Evolutionary conservation across 2,797 vertebrate genomes (phyloP), one percentile per base, ranked within the genome.

Genomic region (Schizopygopsis malacanthus): DNA sequence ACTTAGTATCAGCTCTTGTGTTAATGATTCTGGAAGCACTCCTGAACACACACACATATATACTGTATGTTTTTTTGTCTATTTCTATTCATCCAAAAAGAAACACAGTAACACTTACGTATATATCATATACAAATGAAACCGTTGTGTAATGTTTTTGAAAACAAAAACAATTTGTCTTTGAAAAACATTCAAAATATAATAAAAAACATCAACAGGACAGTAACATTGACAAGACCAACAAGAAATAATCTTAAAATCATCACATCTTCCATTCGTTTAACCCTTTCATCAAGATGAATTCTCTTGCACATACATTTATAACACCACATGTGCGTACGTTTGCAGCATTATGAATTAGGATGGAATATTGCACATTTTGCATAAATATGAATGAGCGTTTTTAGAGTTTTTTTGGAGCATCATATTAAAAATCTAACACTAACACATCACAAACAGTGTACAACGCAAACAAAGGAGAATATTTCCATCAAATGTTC

Each of bases 331-430:
- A 73, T 82, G 75, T 88, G 82, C 39, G 20, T 76, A 65, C 85
- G 85, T 91, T 92, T 90, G 91, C 94, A 93, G 90, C 92, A 92
- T 93, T 80, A 89, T 92, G 80, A 88, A 73, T 65, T 5, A 78
- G 77, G 47, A 67, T 89, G 86, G 88, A 92, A 92, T 92, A 92
- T 93, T 94, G 91, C 90, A 92, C 91, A 90, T 91, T 93, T 95
- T 95, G 94, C 93, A 95, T 95, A 93, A 90, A 50, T 10, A 28
- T 91, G 88, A 89, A 79, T 87, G 47, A 84, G 79, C 47, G 22
- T 41, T 88, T 52, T 88, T 45, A 45, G 43, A 45, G 39, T 2
- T 47, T 50, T 92, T 47, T 28, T 2, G n/a, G 89, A 92, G 89
- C 88, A 87, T 41, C 61, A 15, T 77, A 71, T 83, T 41, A 39